Percentiles rank a stretch among this genome's conserved stretches.
Evolutionary conservation across 2,888 invertebrate species (phyloP).

Genomic region (Galerucella pusilla): DNA sequence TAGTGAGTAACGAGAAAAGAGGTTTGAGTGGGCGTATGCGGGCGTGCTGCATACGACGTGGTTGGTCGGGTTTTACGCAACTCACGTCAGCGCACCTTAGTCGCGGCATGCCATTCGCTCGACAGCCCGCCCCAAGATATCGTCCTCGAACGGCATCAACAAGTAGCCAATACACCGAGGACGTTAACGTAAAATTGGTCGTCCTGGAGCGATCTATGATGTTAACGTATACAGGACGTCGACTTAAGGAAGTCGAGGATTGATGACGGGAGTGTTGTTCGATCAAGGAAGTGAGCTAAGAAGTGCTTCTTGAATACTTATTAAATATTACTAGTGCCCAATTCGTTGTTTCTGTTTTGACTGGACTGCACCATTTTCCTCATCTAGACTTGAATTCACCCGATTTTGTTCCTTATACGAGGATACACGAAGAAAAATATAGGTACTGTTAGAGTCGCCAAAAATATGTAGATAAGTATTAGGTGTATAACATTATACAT

Average conservation of each 20-base stretch:
- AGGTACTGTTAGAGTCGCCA: not conserved
- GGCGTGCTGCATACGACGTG: constrained; percentile 58
- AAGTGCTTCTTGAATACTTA: constrained; percentile 29
- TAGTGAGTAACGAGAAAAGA: constrained; percentile 53
- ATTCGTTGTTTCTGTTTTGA: constrained; percentile 23
- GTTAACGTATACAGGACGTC: constrained; percentile 31
- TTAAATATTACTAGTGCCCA: constrained; percentile 13
- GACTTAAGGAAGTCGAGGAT: constrained; percentile 29
- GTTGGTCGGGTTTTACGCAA: constrained; percentile 64
- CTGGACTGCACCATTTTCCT: not conserved
- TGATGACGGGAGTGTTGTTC: constrained; percentile 29
- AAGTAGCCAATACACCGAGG: constrained; percentile 65
- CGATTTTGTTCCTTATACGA: not conserved
- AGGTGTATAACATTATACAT: too few relatives aligned
- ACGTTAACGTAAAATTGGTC: constrained; percentile 20
- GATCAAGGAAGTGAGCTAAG: constrained; percentile 28
- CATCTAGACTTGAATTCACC: not conserved
- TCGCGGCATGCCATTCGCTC: constrained; percentile 61
- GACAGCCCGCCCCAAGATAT: constrained; percentile 59
- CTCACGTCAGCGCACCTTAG: constrained; percentile 56
- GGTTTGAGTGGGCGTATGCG: constrained; percentile 59
- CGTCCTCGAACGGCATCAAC: constrained; percentile 59
- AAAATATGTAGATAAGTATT: too few relatives aligned
- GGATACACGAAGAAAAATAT: not conserved
- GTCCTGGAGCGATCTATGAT: constrained; percentile 35